These are phyloP conservation scores for Meganola albula DNA, from an alignment of 2,888 invertebrate species.

Conservation along the genomic window DNA sequence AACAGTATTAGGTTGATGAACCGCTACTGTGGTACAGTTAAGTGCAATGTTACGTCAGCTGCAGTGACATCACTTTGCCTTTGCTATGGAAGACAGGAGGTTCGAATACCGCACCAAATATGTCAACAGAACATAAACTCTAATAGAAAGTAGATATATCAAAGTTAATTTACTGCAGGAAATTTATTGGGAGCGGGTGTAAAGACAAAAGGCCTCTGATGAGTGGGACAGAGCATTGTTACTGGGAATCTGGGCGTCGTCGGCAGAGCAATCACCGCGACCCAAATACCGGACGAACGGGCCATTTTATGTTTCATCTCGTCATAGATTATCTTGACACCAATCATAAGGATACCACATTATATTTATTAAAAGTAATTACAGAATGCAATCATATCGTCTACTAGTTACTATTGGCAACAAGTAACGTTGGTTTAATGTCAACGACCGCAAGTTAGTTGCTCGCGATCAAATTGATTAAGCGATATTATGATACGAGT, in stretches of 20 bases:
- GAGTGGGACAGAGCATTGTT: slow-evolving; percentile 46
- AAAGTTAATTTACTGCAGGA: slow-evolving; percentile 23
- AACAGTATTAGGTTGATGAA: slow-evolving; percentile 15
- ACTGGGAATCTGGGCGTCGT: slow-evolving; percentile 47
- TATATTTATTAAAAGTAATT: slow-evolving; percentile 24
- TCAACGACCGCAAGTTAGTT: slow-evolving; percentile 51
- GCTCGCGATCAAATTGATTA: slow-evolving; percentile 64
- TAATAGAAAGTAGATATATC: slow-evolving; percentile 11
- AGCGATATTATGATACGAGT: slow-evolving; percentile 58
- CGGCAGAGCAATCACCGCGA: slow-evolving; percentile 57
- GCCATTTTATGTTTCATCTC: slow-evolving; percentile 34
- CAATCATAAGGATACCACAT: slow-evolving; percentile 23
- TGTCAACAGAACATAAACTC: slow-evolving; percentile 5
- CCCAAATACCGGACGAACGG: slow-evolving; percentile 49
- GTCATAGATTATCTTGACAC: slow-evolving; percentile 29
- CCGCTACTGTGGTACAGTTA: slow-evolving; percentile 3
- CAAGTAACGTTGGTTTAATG: slow-evolving; percentile 30
- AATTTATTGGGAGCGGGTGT: slow-evolving; percentile 29
- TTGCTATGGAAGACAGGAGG: neutral
- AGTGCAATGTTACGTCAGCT: slow-evolving; percentile 5
- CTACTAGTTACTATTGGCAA: slow-evolving; percentile 24
- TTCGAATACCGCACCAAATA: slow-evolving; percentile 4
- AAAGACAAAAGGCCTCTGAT: slow-evolving; percentile 49
- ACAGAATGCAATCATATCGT: slow-evolving; percentile 23
- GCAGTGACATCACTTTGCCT: neutral